phyloP scores from a whole-genome alignment of 2,113 vertebrate species.

The Propithecus coquereli region DNA sequence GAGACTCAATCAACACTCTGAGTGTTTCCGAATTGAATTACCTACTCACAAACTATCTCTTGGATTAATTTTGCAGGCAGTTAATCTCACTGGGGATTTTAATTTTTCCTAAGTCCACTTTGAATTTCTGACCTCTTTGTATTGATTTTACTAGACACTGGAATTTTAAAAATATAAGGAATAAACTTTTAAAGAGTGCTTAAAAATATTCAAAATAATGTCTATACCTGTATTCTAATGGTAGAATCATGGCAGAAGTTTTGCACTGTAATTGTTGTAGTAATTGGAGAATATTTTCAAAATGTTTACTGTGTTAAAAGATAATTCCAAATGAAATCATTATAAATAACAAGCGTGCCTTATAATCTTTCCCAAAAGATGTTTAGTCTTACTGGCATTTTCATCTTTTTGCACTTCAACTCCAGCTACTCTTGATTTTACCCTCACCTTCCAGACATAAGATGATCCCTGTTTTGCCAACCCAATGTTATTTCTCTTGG shows the following conservation, averaged over 20 bases:
- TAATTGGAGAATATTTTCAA: neutral
- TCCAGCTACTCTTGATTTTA: neutral
- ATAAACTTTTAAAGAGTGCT: neutral
- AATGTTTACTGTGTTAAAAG: neutral
- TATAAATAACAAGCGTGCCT: neutral
- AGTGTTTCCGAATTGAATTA: neutral
- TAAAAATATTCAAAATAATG: neutral
- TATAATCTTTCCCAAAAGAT: neutral
- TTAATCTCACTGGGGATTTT: neutral
- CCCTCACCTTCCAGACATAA: neutral
- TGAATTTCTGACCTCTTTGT: neutral
- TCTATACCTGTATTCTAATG: neutral
- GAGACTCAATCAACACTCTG: neutral
- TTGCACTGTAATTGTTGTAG: neutral
- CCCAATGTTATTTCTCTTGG: neutral
- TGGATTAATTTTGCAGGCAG: neutral
- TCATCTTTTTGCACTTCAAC: neutral
- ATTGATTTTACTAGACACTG: neutral
- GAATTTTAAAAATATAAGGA: neutral
- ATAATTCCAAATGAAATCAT: neutral
- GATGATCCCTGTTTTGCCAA: neutral
- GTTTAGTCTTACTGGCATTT: neutral
- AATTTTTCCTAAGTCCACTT: constrained; percentile 6
- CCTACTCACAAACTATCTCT: neutral
- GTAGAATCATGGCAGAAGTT: neutral